Conservation (phyloP, 2,797 vertebrate species). For the Arremon brunneinucha region DNA sequence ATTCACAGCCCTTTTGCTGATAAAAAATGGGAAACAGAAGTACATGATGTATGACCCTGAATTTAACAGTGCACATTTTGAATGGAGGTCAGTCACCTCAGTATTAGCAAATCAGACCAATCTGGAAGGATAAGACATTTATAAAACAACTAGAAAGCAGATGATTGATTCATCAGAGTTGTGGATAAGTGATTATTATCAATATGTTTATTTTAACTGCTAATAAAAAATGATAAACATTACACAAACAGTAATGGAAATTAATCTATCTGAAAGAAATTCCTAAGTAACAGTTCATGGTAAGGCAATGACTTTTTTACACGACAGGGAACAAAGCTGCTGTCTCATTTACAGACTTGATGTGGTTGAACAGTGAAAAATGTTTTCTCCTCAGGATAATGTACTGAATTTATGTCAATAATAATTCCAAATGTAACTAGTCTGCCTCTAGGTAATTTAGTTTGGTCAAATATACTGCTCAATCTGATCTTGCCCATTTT, state of each 20-base stretch:
- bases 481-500: background rate
- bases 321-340: background rate
- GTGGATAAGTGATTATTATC: background rate
- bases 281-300: background rate
- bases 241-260: background rate
- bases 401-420: background rate
- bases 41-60: background rate
- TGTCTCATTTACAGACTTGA: background rate
- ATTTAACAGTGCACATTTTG: background rate
- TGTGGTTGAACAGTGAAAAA: background rate
- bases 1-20: background rate
- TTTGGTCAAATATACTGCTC: background rate
- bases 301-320: background rate
- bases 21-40: background rate
- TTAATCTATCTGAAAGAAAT: background rate
- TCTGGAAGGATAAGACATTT: background rate
- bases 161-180: background rate
- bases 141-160: background rate
- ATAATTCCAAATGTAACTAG: background rate
- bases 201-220: background rate
- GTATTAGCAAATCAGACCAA: background rate
- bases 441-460: background rate
- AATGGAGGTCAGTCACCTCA: background rate
- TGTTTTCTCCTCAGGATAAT: background rate
- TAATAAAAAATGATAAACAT: background rate